Percentiles rank a stretch among this genome's conserved stretches.
Evolutionary conservation across 2,113 vertebrate genomes (phyloP).

Genomic region (Mugil cephalus): DNA sequence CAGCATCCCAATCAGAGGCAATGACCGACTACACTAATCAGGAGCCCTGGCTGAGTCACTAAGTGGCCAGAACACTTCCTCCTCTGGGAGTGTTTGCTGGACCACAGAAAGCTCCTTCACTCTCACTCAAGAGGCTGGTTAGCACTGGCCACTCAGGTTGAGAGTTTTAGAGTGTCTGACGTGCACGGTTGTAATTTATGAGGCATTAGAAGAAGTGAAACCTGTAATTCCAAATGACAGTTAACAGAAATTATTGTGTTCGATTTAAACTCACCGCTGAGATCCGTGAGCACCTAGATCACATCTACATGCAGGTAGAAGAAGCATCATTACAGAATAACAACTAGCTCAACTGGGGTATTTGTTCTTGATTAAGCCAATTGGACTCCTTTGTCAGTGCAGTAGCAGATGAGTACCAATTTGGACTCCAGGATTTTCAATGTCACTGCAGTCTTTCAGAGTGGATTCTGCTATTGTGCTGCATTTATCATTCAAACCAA

Average conservation of each 20-base stretch:
- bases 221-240: no score
- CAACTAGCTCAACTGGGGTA: background rate
- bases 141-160: background rate
- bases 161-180: background rate
- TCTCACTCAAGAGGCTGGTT: background rate
- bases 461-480: no score
- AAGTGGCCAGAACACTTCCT: conserved; percentile 42
- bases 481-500: no score
- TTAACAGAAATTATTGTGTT: background rate
- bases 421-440: background rate
- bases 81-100: conserved; percentile 23
- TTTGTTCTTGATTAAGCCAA: no score
- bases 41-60: conserved; percentile 43
- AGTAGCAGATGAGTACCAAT: background rate
- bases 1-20: conserved; percentile 58
- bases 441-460: no score
- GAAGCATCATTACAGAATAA: background rate
- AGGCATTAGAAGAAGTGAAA: background rate
- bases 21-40: conserved; percentile 51
- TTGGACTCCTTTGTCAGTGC: background rate
- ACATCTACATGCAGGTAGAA: background rate
- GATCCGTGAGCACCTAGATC: background rate
- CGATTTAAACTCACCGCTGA: background rate
- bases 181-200: background rate
- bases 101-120: background rate